Base-by-base conservation (phyloP, 2,888 invertebrate genomes). In the Griposia aprilina region DNA sequence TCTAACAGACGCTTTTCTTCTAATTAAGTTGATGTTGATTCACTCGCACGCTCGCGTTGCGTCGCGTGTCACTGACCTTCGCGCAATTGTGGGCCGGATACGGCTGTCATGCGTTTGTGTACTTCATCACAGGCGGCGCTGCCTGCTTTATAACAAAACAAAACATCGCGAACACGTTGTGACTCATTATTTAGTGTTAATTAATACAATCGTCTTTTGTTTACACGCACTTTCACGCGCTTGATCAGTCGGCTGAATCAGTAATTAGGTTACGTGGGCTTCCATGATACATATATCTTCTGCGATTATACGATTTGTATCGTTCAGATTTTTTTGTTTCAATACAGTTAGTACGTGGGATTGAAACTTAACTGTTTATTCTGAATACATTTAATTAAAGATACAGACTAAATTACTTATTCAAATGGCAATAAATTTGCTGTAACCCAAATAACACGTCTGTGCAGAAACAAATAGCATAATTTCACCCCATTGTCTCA, bases 1-100 rank as follows among this genome's bases (percentile, higher is more conserved):
- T 78, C 84, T 84, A 83, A 83, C 82, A 89, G 84, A 87, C 86
- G 81, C 85, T 88, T 89, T 88, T 90, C 88, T 90, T 92, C 90
- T 93, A 93, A 94, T 94, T 93, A 94, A 92, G 90, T 90, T 87
- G 88, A 86, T 88, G 91, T 94, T 85, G 94, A 94, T 92, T 93
- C 93, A 93, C 91, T 91, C 90, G 85, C 85, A 82, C 86, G 87
- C 75, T 80, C 85, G 87, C 82, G 80, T 82, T 79, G 85, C 83
- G 84, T 82, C 86, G 88, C 92, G 93, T 94, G 94, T 96, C 94
- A 95, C 89, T 94, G 95, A 95, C 95, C 95, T 95, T 95, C 94
- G 91, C 90, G 90, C 91, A 92, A 92, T 92, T 91, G 89, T 87
- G 89, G 91, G 90, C 92, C 94, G 95, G 94, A 94, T 94, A 92